Evolutionary conservation across 2,113 vertebrate genomes (phyloP).

Genomic region (Cynopterus brachyotis): DNA sequence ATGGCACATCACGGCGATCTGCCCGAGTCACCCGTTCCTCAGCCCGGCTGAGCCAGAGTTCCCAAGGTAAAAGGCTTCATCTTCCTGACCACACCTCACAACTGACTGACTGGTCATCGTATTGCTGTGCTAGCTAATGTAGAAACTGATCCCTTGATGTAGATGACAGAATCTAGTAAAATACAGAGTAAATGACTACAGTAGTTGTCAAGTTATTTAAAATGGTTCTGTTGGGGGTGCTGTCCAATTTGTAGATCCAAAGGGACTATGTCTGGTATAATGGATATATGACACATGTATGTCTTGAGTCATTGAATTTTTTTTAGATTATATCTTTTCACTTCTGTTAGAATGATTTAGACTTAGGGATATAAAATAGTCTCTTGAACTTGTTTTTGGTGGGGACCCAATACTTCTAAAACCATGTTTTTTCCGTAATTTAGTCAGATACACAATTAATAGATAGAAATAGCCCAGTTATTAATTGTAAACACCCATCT

Average conservation of each 20-base stretch:
- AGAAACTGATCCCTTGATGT: neutral
- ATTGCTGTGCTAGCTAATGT: neutral
- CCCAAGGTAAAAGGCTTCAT: conserved; percentile 88
- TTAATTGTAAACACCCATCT: neutral
- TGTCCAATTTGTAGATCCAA: neutral
- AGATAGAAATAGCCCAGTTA: neutral
- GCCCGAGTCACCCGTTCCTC: conserved; percentile 97
- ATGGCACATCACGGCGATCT: conserved; percentile 90
- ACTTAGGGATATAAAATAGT: neutral
- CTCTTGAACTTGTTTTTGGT: neutral
- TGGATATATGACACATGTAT: neutral
- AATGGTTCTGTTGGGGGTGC: neutral
- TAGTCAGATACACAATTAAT: neutral
- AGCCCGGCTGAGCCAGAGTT: conserved; percentile 96
- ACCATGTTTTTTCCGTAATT: neutral
- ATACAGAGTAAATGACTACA: neutral
- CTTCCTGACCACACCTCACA: neutral
- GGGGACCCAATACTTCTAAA: neutral
- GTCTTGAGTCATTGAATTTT: neutral
- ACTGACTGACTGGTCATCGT: neutral
- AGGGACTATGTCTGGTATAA: neutral
- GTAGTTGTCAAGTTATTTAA: neutral
- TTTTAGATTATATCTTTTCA: neutral
- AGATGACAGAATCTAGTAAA: neutral
- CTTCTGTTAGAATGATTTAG: neutral